These are phyloP conservation scores for Gambusia yucatana DNA, from an alignment of 2,797 vertebrate species.

Conservation along the genomic window DNA sequence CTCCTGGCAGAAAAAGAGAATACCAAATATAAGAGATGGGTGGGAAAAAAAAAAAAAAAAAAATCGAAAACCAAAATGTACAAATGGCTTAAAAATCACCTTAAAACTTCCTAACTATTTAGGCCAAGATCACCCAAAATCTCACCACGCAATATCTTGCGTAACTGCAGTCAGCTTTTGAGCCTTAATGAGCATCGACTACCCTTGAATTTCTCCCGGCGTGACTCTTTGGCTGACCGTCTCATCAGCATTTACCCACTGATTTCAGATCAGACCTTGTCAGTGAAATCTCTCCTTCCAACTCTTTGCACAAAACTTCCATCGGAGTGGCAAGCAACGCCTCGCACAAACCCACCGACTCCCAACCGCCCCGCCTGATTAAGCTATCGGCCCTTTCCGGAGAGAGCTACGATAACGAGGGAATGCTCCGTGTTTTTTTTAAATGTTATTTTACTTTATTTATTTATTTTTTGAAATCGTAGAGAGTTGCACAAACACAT, in stretches of 20 bases:
- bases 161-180: conserved; percentile 25
- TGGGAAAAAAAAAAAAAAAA: too few species aligned
- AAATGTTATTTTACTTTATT: conserved; percentile 11
- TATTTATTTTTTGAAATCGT: conserved; percentile 36
- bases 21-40: neutral
- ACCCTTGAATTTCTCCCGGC: conserved; percentile 12
- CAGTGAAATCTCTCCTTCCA: conserved; percentile 42
- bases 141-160: conserved; percentile 1
- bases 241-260: conserved; percentile 38
- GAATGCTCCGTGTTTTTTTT: conserved; percentile 33
- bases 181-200: conserved; percentile 43
- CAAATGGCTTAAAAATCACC: neutral
- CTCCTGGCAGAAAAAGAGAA: conserved; percentile 1
- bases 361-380: conserved; percentile 10
- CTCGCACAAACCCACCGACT: conserved; percentile 10
- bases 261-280: conserved; percentile 48
- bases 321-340: conserved; percentile 43
- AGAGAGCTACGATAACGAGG: conserved; percentile 52
- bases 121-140: conserved; percentile 6
- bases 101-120: conserved; percentile 4
- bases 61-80: neutral
- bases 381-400: conserved; percentile 40
- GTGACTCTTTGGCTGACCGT: conserved; percentile 33
- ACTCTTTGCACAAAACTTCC: conserved; percentile 32
- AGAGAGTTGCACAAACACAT: conserved; percentile 63